Evolutionary conservation across 2,113 vertebrate species (phyloP), one percentile per base, ranked within the genome.

Genomic region (Lophochroa leadbeateri): DNA sequence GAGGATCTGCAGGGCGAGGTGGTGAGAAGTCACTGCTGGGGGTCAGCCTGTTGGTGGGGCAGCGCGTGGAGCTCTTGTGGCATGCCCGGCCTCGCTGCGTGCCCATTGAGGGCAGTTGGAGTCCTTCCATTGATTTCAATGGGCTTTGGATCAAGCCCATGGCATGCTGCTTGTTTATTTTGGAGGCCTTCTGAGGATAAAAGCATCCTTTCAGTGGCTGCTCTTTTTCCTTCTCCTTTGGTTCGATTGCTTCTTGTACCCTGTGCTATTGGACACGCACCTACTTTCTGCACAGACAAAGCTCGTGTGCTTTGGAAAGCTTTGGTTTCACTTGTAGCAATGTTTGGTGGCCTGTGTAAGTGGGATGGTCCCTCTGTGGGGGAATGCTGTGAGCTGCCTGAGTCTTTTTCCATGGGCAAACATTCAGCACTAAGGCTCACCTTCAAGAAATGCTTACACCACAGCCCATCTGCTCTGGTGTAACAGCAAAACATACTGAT

Each of bases 121-220:
- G 77, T 6, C 77, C 65, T 86, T 96, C 72, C 83, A 47, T n/a
- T 1, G 0, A 1, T 60, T 86, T 94, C 90, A 69, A 82, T 90
- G 77, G 90, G 61, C 77, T 94, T 93, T 76, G 95, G 88, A 95
- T 82, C 25, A 28, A 84, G 60, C 95, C 71, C 53, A 27, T 46
- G 72, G 75, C 57, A 6, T 44, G 85, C 95, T 90, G 90, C 57
- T 93, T 96, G 90, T 95, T 97, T 96, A 53, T 86, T 94, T 96
- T 94, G 86, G 94, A 84, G 9, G 64, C 72, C 43, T 64, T 55
- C n/a, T 74, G 72, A 64, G 61, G 57, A 44, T 61, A 52, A 88
- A 96, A 88, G 16, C 44, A 41, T 52, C 47, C 52, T 93, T 88
- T 95, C 76, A 95, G 4, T 46, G 80, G 77, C 64, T 93, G 77